Percentiles rank a stretch among this genome's conserved stretches.
phyloP scores from a whole-genome alignment of 2,113 vertebrate genomes.

The Laticauda colubrina region DNA sequence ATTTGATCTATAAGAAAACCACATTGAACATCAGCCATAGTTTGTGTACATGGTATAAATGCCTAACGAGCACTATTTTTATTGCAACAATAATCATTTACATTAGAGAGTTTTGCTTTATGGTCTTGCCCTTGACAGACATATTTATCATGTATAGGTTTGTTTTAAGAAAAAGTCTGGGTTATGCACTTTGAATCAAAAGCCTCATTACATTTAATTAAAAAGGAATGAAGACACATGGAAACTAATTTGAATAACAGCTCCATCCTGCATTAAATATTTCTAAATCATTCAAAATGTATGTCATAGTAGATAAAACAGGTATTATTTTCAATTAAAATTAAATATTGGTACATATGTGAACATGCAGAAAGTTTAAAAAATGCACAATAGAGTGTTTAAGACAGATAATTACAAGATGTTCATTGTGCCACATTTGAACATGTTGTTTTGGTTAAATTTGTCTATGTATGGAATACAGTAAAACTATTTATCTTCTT shows the following conservation, averaged over 20 bases:
- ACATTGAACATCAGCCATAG: slow-evolving; percentile 8
- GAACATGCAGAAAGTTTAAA: neutral
- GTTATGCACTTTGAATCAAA: slow-evolving; percentile 45
- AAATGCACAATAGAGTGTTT: neutral
- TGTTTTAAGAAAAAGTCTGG: neutral
- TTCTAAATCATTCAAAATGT: neutral
- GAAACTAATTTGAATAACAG: slow-evolving; percentile 43
- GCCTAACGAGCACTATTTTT: slow-evolving; percentile 21
- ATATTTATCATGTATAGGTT: slow-evolving; percentile 10
- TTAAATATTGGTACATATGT: neutral
- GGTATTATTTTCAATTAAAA: slow-evolving; percentile 6
- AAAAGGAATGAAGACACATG: slow-evolving; percentile 28
- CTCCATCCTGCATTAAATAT: slow-evolving; percentile 23
- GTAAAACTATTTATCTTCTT: neutral
- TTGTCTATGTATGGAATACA: neutral
- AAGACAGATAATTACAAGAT: neutral
- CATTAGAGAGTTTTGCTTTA: slow-evolving; percentile 12
- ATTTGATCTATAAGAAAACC: slow-evolving; percentile 18
- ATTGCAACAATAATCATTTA: slow-evolving; percentile 1
- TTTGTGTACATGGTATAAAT: slow-evolving; percentile 9
- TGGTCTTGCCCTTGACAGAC: slow-evolving; percentile 21
- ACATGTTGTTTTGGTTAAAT: neutral
- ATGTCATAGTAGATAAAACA: neutral
- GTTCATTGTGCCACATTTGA: neutral
- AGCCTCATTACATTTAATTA: slow-evolving; percentile 46